Conservation (phyloP, 2,888 invertebrate species). For the Erebia epiphron region DNA sequence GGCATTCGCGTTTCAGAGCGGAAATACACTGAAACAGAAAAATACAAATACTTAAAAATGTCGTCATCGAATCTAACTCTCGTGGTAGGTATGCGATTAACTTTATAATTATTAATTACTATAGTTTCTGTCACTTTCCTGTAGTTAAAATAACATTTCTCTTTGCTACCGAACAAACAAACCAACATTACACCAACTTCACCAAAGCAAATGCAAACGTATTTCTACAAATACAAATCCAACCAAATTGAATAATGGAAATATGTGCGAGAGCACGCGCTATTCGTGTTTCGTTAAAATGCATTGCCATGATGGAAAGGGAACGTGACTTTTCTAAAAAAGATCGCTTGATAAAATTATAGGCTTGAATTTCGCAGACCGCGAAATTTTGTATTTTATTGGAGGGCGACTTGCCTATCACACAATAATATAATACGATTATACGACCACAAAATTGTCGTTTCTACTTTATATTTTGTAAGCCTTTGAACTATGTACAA, state of each 20-base stretch:
- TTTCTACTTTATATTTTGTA: no score
- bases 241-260: constrained; percentile 13
- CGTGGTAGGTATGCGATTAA: neutral
- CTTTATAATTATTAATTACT: neutral
- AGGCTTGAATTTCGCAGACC: no score
- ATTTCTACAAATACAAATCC: neutral
- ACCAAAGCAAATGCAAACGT: neutral
- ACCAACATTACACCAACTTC: no score
- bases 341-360: no score
- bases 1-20: neutral
- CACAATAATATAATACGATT: no score
- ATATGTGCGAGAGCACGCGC: constrained; percentile 11
- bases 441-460: no score
- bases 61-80: neutral
- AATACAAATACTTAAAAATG: no score
- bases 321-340: constrained; percentile 1
- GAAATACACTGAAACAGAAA: no score
- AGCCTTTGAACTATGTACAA: no score
- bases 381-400: no score
- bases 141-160: neutral
- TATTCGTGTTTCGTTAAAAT: neutral
- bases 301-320: neutral
- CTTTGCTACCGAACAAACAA: neutral
- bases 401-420: no score
- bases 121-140: neutral